Percentiles rank a stretch among this genome's conserved stretches.
These are phyloP conservation scores for Gymnorhina tibicen DNA, from an alignment of 2,113 vertebrate species.

Conservation along the genomic window DNA sequence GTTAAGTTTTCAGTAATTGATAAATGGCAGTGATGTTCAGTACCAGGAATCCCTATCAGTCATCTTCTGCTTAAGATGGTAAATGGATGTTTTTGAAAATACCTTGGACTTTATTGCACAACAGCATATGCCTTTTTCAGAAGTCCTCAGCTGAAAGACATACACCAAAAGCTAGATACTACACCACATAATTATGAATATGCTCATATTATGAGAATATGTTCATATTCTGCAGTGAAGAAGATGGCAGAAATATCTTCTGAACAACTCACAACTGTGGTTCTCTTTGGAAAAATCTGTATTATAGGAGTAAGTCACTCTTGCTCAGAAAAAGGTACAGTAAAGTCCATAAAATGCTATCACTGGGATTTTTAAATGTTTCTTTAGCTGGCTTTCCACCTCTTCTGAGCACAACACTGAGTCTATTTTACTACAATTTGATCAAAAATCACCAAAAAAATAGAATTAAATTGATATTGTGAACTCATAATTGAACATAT, in stretches of 20 bases:
- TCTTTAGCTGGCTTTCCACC: neutral
- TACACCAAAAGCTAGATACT: neutral
- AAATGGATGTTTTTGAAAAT: neutral
- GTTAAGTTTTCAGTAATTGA: neutral
- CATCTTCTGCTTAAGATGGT: neutral
- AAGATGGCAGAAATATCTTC: neutral
- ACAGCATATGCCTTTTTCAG: neutral
- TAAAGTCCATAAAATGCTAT: neutral
- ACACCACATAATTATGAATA: neutral
- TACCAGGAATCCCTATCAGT: neutral
- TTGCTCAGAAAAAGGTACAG: neutral
- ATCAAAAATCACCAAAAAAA: neutral
- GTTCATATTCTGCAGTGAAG: neutral
- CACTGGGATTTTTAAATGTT: neutral
- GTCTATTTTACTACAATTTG: neutral
- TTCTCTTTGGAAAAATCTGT: neutral
- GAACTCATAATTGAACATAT: neutral
- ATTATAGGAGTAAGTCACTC: neutral
- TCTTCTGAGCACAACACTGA: neutral
- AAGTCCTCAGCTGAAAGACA: neutral
- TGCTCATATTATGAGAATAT: too few species aligned
- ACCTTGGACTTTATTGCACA: neutral
- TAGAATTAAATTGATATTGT: neutral
- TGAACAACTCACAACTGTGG: neutral
- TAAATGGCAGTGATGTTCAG: neutral